Evolutionary conservation across 1,140 invertebrate genomes (phyloP), one percentile per base, ranked within the genome.

Genomic region (Vollenhovia emeryi): DNA sequence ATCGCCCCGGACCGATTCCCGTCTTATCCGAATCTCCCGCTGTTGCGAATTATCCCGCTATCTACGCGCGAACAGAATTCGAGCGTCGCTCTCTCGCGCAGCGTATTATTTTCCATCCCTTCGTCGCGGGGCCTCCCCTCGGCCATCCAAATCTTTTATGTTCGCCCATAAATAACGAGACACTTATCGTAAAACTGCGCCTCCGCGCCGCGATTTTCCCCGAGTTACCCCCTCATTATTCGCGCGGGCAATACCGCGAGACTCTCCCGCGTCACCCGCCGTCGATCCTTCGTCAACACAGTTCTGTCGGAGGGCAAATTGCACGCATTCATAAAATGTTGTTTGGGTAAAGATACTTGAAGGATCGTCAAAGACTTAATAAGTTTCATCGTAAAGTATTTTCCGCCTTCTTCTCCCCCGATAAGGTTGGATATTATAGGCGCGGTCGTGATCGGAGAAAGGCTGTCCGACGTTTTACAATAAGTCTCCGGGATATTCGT

Each of bases 111-210:
- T 71, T 60, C n/a, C 69, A 66, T n/a, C 11, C 24, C 18, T 13
- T 18, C 5, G 24, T 36, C 24, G 18, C 27, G 24, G 30, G n/a
- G 30, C n/a, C 8, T 3, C 13, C 24, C 30, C 9, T 74, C 18
- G 15, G 40, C 43, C 33, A 64, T 86, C n/a, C 74, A 55, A 55
- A 68, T 87, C 85, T 78, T n/a, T 68, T 74, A 86, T 59, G 71
- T 43, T 21, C 27, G 18, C 24, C n/a, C 60, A 45, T 85, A 78
- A 85, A 85, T 79, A 85, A 78, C 48, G 50, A 66, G 62, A 79
- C 62, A 79, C 74, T 78, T 66, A 78, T 78, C 73, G 48, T 76
- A 64, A 78, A 85, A 85, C 50, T 57, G 24, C 59, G 40, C 79
- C 48, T 33, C 50, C 24, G 75, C 59, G 59, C 43, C 43, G 59